phyloP scores from a whole-genome alignment of 2,888 invertebrate genomes.

The Priocnemis perturbator region DNA sequence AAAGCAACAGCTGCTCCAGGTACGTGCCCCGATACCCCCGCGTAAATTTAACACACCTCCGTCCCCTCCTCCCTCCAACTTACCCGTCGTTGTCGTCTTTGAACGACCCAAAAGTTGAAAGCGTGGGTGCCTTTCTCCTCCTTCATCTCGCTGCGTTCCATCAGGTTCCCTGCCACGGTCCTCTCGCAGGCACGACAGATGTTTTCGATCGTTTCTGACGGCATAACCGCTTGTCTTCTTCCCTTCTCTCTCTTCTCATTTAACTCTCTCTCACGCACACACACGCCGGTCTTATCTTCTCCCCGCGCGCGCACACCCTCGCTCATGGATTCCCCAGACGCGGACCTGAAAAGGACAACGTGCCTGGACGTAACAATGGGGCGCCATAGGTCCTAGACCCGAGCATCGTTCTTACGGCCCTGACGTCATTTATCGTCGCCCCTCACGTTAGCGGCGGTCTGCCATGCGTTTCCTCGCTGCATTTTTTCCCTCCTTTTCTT shows the following conservation, averaged over 20 bases:
- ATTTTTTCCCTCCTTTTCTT: constrained; percentile 19
- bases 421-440: constrained; percentile 45
- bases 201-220: constrained; percentile 39
- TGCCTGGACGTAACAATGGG: constrained; percentile 56
- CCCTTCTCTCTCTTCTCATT: background rate
- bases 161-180: constrained; percentile 4
- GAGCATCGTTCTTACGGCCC: constrained; percentile 26
- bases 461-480: constrained; percentile 24
- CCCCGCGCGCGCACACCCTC: background rate
- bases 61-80: no score
- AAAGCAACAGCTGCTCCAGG: background rate
- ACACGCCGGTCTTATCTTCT: background rate
- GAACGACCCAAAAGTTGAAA: constrained; percentile 43
- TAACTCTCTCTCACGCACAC: background rate
- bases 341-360: constrained; percentile 44
- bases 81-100: no score
- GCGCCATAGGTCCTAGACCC: constrained; percentile 28
- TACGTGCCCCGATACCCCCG: background rate
- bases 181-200: constrained; percentile 43
- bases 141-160: constrained; percentile 13
- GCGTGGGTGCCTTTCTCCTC: constrained; percentile 61
- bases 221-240: constrained; percentile 14
- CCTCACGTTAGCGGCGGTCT: constrained; percentile 13
- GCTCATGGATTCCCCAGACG: background rate
- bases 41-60: constrained; percentile 3